A percentile compares a stretch with the other conserved stretches of the same genome.
phyloP scores from a whole-genome alignment of 2,888 invertebrate genomes.

The Tridacna gigas region DNA sequence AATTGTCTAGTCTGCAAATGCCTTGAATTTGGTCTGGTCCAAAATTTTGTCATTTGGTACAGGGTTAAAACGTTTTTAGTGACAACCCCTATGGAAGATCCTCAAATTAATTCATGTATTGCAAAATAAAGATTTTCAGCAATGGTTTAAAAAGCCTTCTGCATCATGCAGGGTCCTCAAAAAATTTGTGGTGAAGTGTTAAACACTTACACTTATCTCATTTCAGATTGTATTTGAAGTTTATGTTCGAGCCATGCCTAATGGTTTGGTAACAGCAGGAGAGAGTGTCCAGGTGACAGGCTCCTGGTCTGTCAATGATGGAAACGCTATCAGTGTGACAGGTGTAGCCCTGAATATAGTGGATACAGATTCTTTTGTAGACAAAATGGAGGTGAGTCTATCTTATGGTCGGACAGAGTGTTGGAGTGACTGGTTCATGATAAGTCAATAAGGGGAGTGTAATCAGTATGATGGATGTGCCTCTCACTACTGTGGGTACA shows the following conservation, averaged over 20 bases:
- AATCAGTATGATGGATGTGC: too few relatives aligned
- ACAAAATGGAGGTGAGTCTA: conserved; percentile 63
- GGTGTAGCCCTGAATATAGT: conserved; percentile 62
- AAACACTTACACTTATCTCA: background rate
- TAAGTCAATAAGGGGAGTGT: too few relatives aligned
- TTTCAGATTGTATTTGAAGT: conserved; percentile 70
- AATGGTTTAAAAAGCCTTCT: too few relatives aligned
- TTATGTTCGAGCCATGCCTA: conserved; percentile 65
- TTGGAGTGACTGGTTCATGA: too few relatives aligned
- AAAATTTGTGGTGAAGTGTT: background rate
- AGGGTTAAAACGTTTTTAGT: too few relatives aligned
- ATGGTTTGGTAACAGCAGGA: conserved; percentile 54
- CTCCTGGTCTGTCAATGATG: conserved; percentile 16
- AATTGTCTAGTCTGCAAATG: too few relatives aligned
- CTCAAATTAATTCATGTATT: too few relatives aligned
- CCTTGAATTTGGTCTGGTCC: too few relatives aligned
- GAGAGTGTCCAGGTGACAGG: conserved; percentile 46
- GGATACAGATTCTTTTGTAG: conserved; percentile 62
- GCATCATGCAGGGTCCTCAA: background rate
- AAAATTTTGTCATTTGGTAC: too few relatives aligned
- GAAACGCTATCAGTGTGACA: conserved; percentile 2
- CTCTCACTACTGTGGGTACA: too few relatives aligned
- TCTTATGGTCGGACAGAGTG: background rate
- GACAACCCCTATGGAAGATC: too few relatives aligned
- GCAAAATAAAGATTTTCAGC: too few relatives aligned